These are phyloP conservation scores for Raja brachyura DNA, from an alignment of 2,113 vertebrate genomes.

Conservation along the genomic window DNA sequence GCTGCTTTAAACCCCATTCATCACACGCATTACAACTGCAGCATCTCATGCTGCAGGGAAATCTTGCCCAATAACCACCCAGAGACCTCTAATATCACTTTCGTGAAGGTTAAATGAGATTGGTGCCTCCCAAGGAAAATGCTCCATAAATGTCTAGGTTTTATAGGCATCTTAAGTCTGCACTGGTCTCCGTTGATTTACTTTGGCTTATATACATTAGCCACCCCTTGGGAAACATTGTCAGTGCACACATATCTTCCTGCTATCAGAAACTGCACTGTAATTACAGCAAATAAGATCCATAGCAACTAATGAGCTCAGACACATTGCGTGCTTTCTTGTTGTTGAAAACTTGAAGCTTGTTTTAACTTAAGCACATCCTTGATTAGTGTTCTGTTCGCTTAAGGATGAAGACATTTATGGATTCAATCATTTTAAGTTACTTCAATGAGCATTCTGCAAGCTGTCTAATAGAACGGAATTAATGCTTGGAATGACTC, in stretches of 20 bases:
- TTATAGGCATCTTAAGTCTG: not conserved
- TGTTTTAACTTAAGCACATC: slow-evolving; percentile 57
- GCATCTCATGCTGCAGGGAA: not conserved
- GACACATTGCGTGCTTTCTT: not conserved
- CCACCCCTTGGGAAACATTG: not conserved
- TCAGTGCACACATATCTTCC: not conserved
- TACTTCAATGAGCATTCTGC: slow-evolving; percentile 53
- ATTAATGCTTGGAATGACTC: slow-evolving; percentile 63
- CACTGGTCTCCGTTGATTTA: not conserved
- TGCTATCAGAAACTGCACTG: not conserved
- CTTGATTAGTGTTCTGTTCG: slow-evolving; percentile 62
- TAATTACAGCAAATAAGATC: not conserved
- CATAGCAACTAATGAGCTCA: slow-evolving; percentile 12
- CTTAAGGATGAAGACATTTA: slow-evolving; percentile 58
- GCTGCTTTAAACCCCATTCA: not conserved
- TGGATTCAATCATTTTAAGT: slow-evolving; percentile 66
- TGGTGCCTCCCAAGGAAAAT: not conserved
- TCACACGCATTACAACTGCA: not conserved
- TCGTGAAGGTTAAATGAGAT: slow-evolving; percentile 13
- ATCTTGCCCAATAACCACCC: not conserved
- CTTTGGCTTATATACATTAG: not conserved
- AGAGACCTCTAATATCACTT: not conserved
- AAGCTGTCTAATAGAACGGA: slow-evolving; percentile 64
- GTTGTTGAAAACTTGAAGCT: slow-evolving; percentile 46
- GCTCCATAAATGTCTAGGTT: not conserved